Evolutionary conservation across 2,113 vertebrate genomes (phyloP), one percentile per base, ranked within the genome.

Genomic region (Microcebus murinus): DNA sequence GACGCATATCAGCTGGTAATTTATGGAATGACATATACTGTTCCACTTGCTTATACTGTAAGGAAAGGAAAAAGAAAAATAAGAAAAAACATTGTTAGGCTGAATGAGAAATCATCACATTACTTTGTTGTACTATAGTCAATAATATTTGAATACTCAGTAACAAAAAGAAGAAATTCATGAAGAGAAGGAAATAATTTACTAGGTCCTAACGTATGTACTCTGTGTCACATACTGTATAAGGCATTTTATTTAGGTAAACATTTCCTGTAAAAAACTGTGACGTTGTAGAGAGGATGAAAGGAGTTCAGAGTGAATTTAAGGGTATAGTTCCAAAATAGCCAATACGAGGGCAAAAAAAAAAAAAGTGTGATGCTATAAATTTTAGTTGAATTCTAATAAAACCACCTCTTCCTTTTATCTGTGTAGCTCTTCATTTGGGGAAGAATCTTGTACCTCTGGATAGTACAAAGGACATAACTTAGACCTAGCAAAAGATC

Each of bases 21-120:
- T 99, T 99, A 98, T 99, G 99, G 98, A 99, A 99, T 70, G 99
- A 99, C 99, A 99, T 99, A 98, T 99, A 99, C 95, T 99, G 99
- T 96, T 99, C 99, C 98, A 99, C 99, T 99, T 99, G 99, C 92
- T 99, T 99, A 97, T 99, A 99, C 99, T 99, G 98, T 94, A 83
- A 98, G 90, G 80, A 89, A 45, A 98, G 90, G 68, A 98, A 95
- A 96, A 65, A 45, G 71, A 23, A 80, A 86, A 77, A 90, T 70
- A 89, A 67, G 79, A 67, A 82, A 97, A 97, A 6, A 39, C 8
- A 85, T 31, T 14, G 18, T 81, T 55, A 70, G 23, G 15, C 31
- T 85, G 3, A 20, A 12, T 55, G 48, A 63, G 8, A 95, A 90
- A 39, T n/a, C 36, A 42, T 42, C 7, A 25, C n/a, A 23, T 6